phyloP scores from a whole-genome alignment of 53 echinoderm and acorn worm genomes.

The Temnopleurus reevesii region DNA sequence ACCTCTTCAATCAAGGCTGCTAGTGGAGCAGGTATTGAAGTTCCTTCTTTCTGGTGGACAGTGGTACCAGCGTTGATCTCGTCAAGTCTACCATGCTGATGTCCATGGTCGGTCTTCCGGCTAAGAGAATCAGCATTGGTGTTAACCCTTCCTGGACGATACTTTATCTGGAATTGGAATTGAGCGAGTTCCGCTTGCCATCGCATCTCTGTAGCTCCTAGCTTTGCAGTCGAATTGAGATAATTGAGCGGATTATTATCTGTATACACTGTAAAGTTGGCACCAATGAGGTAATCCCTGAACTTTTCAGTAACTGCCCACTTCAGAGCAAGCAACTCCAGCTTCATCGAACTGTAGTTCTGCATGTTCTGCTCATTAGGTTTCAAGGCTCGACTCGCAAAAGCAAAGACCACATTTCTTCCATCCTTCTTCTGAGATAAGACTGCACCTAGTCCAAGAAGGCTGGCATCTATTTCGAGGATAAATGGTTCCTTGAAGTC shows the following conservation, averaged over 20 bases:
- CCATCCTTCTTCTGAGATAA: conserved; percentile 50
- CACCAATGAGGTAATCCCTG: conserved; percentile 53
- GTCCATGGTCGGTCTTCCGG: conserved; percentile 48
- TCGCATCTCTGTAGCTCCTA: conserved; percentile 60
- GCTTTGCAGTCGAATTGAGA: conserved; percentile 53
- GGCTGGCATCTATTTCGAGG: conserved; percentile 66
- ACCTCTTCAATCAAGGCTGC: background rate
- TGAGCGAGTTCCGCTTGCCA: conserved; percentile 66
- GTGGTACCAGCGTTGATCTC: background rate
- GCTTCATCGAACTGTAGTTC: conserved; percentile 70
- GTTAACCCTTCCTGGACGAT: conserved; percentile 48
- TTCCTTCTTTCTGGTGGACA: background rate
- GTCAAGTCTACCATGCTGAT: background rate
- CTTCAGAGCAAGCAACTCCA: conserved; percentile 51
- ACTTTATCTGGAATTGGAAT: conserved; percentile 52
- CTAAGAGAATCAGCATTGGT: conserved; percentile 60
- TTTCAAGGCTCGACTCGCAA: conserved; percentile 60
- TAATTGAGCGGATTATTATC: conserved; percentile 55
- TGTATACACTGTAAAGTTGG: conserved; percentile 42
- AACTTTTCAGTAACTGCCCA: conserved; percentile 60
- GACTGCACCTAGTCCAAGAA: conserved; percentile 61
- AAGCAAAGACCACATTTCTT: conserved; percentile 45
- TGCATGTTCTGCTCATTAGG: conserved; percentile 62
- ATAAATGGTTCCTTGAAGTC: conserved; percentile 59
- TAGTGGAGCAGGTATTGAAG: background rate